Conservation (phyloP, 2,888 invertebrate species). For the Platypus cylindrus region DNA sequence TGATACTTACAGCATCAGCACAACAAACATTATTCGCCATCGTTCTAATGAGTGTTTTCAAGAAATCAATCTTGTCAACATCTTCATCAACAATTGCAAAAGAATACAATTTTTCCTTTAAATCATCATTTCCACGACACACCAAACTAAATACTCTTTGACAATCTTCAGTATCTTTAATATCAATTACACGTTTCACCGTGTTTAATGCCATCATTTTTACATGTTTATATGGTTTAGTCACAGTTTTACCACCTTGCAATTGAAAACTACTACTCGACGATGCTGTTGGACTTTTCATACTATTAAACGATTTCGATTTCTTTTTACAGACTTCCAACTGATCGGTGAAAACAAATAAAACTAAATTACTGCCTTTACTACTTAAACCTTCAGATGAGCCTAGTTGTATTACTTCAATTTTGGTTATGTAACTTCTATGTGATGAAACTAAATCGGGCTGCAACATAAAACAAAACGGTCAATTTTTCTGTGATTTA, state of each 20-base stretch:
- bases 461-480: slow-evolving; percentile 37
- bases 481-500: too few species aligned
- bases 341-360: slow-evolving; percentile 90
- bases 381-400: slow-evolving; percentile 62
- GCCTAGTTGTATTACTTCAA: slow-evolving; percentile 79
- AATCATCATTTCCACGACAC: slow-evolving; percentile 72
- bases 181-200: slow-evolving; percentile 74
- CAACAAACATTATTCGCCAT: slow-evolving; percentile 88
- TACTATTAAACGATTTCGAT: slow-evolving; percentile 59
- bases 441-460: slow-evolving; percentile 88
- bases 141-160: slow-evolving; percentile 83
- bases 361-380: slow-evolving; percentile 65
- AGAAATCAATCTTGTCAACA: slow-evolving; percentile 66
- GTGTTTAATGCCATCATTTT: slow-evolving; percentile 78
- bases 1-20: slow-evolving; percentile 72
- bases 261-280: slow-evolving; percentile 11
- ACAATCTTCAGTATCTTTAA: slow-evolving; percentile 74
- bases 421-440: slow-evolving; percentile 73
- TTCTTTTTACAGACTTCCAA: slow-evolving; percentile 85
- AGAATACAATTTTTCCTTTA: slow-evolving; percentile 77
- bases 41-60: slow-evolving; percentile 73
- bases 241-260: slow-evolving; percentile 40
- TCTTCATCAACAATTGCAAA: slow-evolving; percentile 74
- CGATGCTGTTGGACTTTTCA: slow-evolving; percentile 53
- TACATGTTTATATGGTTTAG: slow-evolving; percentile 84